Base-by-base conservation (phyloP, 2,113 vertebrate genomes). In the Dolichotis patagonum region DNA sequence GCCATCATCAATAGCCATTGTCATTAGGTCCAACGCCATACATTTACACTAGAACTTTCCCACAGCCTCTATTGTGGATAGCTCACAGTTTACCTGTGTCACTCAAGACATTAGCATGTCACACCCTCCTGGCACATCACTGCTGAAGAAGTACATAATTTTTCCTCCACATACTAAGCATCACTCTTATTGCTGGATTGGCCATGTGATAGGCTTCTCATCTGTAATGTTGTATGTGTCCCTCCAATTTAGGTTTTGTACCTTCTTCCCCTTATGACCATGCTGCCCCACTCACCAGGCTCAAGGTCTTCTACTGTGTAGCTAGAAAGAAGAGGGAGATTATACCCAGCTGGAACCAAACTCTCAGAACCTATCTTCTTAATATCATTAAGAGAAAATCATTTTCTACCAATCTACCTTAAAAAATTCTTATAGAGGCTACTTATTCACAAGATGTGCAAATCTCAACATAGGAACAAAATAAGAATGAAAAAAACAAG, bases 221-320 rank as follows among this genome's bases (percentile, higher is more conserved):
- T 52, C 24, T 16, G 26, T 30, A 26, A 3, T 30, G 35, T 43
- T 60, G 32, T 62, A 12, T 20, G 7, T 10, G 26, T n/a, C 63
- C 38, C 65, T 19, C 26, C 4, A 2, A 22, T 3, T 6, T 73
- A 7, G 17, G 3, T 62, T 9, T 8, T 52, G 5, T 24, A 54
- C 7, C 16, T 30, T n/a, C 10, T 71, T 75, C 4, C 5, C 7
- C 22, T n/a, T 82, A 41, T 71, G 63, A 49, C 4, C 35, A 41
- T n/a, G 46, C 2, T 35, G n/a, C 8, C 46, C 1, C 3, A 9
- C 62, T 43, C 2, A 5, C 32, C 3, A 32, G 24, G 35, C 2
- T 14, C 2, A 30, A 52, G 71, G 41, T 8, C 71, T 82, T 62
- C 41, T 52, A 89, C 5, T 38, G 2, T 4, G 11, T 16, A 52